Conservation (phyloP, 2,113 vertebrate species). For the Mystacornis crossleyi region DNA sequence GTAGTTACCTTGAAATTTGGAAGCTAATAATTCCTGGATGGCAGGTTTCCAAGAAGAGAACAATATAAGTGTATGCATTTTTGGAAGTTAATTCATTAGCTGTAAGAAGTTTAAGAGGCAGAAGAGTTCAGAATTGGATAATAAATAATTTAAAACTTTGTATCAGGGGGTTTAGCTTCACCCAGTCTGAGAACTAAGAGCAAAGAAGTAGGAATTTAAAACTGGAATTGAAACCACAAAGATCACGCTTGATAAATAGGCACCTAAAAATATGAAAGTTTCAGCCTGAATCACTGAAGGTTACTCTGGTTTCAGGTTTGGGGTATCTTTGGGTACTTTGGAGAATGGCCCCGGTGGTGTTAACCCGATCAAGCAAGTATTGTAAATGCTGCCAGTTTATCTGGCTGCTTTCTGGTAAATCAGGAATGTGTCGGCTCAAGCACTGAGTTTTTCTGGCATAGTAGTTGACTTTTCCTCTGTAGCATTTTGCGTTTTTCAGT, state of each 20-base stretch:
- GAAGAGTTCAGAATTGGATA: neutral
- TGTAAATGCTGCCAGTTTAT: neutral
- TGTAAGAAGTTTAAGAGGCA: neutral
- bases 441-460: neutral
- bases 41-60: neutral
- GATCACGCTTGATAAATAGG: neutral
- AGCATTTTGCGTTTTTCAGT: neutral
- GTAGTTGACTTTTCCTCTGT: neutral
- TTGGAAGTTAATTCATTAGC: neutral
- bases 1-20: neutral
- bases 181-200: neutral
- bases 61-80: accelerated
- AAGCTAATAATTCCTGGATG: neutral
- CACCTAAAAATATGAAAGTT: neutral
- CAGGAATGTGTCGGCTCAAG: accelerated
- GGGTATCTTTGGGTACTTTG: neutral
- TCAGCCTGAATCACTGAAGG: neutral
- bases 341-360: neutral
- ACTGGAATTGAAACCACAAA: accelerated
- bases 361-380: neutral
- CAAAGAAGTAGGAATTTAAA: neutral
- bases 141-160: neutral
- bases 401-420: neutral
- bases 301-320: neutral
- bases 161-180: neutral